Conservation (phyloP, 2,888 invertebrate species). For the Leptinotarsa peninsularis region DNA sequence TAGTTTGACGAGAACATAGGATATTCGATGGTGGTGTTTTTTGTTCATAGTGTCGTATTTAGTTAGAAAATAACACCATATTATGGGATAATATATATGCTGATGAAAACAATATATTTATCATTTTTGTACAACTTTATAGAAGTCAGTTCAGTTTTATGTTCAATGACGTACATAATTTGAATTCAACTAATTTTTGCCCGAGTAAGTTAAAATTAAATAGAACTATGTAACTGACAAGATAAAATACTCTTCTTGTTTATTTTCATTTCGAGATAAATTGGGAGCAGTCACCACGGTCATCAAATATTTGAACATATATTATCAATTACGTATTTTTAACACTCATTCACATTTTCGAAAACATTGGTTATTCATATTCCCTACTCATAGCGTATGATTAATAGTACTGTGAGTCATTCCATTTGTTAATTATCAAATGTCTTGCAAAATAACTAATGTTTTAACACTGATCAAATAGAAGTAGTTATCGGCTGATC, state of each 20-base stretch:
- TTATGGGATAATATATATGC: too few relatives aligned
- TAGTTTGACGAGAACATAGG: too few relatives aligned
- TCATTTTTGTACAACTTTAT: too few relatives aligned
- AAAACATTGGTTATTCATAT: conserved; percentile 10
- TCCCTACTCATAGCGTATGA: not conserved
- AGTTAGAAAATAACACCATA: too few relatives aligned
- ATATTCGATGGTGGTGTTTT: too few relatives aligned
- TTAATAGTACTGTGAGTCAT: not conserved
- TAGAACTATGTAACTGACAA: not conserved
- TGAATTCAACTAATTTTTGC: not conserved
- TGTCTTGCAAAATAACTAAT: conserved; percentile 16
- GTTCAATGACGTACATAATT: not conserved
- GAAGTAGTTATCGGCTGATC: not conserved
- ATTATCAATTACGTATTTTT: conserved; percentile 10
- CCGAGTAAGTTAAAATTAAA: not conserved
- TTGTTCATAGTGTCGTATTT: too few relatives aligned
- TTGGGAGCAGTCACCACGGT: not conserved
- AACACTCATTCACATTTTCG: not conserved
- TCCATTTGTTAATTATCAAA: conserved; percentile 10
- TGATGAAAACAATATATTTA: too few relatives aligned
- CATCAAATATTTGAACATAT: conserved; percentile 17
- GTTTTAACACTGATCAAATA: conserved; percentile 3
- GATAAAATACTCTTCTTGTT: conserved; percentile 1
- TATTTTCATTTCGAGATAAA: conserved; percentile 12
- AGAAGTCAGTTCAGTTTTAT: too few relatives aligned